These are phyloP conservation scores for Andrena camellia DNA, from an alignment of 2,888 invertebrate species.

Conservation along the genomic window DNA sequence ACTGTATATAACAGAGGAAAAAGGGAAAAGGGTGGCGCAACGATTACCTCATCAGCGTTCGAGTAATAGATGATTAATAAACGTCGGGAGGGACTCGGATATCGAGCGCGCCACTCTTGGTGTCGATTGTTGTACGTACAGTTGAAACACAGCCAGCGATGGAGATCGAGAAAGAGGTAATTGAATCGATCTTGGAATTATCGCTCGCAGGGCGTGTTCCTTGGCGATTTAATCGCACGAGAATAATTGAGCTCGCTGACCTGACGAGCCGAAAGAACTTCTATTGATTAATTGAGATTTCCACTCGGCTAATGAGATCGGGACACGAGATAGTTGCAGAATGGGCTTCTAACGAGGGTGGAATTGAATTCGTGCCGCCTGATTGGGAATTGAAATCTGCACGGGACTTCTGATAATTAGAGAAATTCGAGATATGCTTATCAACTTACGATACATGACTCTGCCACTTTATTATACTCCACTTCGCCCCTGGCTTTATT, in stretches of 20 bases:
- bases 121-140: conserved; percentile 31
- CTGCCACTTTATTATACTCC: too few relatives aligned
- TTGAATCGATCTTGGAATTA: conserved; percentile 60
- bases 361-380: conserved; percentile 8
- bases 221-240: conserved; percentile 38
- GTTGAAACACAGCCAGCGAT: conserved; percentile 30
- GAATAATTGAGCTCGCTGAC: conserved; percentile 35
- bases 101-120: conserved; percentile 59
- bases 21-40: neutral
- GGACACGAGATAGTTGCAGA: conserved; percentile 12
- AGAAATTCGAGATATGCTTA: neutral
- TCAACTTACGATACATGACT: too few relatives aligned
- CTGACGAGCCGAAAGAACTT: conserved; percentile 1
- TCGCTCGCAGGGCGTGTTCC: conserved; percentile 28
- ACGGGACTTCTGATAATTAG: neutral
- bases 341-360: conserved; percentile 31
- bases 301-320: conserved; percentile 39
- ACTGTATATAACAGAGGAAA: neutral
- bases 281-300: conserved; percentile 51
- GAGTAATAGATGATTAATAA: conserved; percentile 62
- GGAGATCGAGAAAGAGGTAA: conserved; percentile 63
- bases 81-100: conserved; percentile 45
- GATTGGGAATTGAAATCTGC: conserved; percentile 6
- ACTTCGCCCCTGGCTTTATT: too few relatives aligned
- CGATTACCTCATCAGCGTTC: conserved; percentile 7